Conservation (phyloP, 2,113 vertebrate species). For the Otocyon megalotis region DNA sequence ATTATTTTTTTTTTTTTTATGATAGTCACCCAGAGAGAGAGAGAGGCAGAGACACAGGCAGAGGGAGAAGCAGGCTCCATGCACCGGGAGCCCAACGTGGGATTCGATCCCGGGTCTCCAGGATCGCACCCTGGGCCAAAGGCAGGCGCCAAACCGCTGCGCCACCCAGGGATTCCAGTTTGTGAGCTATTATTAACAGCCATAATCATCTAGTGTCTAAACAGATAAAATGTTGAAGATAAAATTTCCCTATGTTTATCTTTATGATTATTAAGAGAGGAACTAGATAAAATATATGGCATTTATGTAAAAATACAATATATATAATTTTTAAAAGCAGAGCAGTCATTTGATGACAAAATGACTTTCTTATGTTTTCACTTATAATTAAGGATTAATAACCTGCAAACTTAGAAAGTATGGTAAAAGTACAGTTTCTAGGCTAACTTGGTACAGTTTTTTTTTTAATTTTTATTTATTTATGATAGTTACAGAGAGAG, state of each 20-base stretch:
- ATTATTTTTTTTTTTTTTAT: no score
- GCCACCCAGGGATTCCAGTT: no score
- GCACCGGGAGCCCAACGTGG: no score
- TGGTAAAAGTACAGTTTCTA: neutral
- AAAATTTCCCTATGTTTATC: slow-evolving; percentile 39
- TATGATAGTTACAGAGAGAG: no score
- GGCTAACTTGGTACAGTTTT: neutral
- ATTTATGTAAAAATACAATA: slow-evolving; percentile 44
- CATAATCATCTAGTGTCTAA: neutral
- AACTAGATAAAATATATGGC: neutral
- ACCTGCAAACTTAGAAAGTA: neutral
- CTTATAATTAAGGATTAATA: neutral
- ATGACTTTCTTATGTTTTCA: slow-evolving; percentile 37
- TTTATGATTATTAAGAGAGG: neutral
- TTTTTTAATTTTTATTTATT: no score
- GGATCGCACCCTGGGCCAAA: no score
- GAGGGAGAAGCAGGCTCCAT: no score
- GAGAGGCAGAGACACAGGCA: no score
- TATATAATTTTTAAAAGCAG: slow-evolving; percentile 19
- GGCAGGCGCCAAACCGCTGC: no score
- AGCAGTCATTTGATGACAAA: slow-evolving; percentile 3
- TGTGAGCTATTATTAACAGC: neutral
- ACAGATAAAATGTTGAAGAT: neutral
- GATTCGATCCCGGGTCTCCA: no score
- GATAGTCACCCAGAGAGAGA: no score